Evolutionary conservation across 2,113 vertebrate genomes (phyloP).

Genomic region (Shinisaurus crocodilurus): DNA sequence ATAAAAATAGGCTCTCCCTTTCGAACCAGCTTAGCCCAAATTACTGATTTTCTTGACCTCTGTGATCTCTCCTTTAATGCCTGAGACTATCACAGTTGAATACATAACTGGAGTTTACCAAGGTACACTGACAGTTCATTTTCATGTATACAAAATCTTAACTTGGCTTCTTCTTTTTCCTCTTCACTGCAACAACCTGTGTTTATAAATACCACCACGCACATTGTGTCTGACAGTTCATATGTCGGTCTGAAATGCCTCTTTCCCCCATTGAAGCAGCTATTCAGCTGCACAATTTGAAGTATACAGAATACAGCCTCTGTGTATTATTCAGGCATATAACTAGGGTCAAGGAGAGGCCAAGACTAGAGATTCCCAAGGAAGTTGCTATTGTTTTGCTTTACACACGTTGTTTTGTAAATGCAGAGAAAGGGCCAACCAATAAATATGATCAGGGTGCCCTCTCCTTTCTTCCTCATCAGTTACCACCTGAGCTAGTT

Average conservation of each 20-base stretch:
- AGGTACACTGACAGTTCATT: not conserved
- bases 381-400: not conserved
- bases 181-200: not conserved
- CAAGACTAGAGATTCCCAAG: not conserved
- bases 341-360: not conserved
- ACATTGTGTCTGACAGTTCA: not conserved
- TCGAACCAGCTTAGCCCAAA: not conserved
- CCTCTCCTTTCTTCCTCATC: not conserved
- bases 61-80: not conserved
- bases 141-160: constrained; percentile 10
- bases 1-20: constrained; percentile 19
- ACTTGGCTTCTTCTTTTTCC: not conserved
- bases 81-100: not conserved
- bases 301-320: not conserved
- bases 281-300: not conserved
- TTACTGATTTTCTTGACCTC: not conserved
- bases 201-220: not conserved
- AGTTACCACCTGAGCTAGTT: not conserved
- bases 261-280: not conserved
- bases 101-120: constrained; percentile 8
- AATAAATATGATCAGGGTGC: not conserved
- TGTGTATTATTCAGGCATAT: not conserved
- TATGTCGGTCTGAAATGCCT: not conserved
- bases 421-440: not conserved
- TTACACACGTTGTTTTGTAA: not conserved